Base-by-base conservation (phyloP, 2,797 vertebrate species). In the Todus mexicanus region DNA sequence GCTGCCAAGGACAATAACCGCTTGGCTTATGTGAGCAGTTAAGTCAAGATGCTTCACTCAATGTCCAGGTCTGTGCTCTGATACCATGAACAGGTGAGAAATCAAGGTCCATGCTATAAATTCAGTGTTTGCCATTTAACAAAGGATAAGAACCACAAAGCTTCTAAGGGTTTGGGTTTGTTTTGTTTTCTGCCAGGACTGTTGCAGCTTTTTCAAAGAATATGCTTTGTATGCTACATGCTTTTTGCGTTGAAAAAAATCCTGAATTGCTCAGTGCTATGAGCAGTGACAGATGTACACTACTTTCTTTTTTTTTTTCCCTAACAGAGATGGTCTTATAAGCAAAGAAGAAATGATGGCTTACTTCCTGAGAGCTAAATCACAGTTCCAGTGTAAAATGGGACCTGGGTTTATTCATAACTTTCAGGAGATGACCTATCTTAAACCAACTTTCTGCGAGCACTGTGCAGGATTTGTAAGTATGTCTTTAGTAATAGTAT, bases 291-390 rank as follows among this genome's bases (percentile, higher is more conserved):
- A 75, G 43, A 61, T 65, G 22, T 50, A 50, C n/a, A 91, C 63
- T 59, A 7, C 50, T 14, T 54, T 77, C 69, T 92, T 54, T 81
- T n/a, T n/a, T n/a, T n/a, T n/a, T 56, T 37, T 4, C 42, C 51
- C 83, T 91, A 71, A 93, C 95, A 99, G 99, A 97, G 99, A 99
- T 89, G 99, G 99, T 33, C 96, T 99, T 78, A 99, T 99, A 96
- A 99, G 99, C 97, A 99, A 99, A 96, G 99, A 99, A 86, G 99
- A 99, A 97, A 99, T 99, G 99, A 99, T 99, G 95, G 99, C 99
- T 8, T 99, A 99, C 95, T 99, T 99, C 96, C 98, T 99, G 53
- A 98, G 99, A 83, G 99, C 99, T 22, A 99, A 99, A 97, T 99
- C 99, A 7, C 98, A 99, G 69, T 98, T 99, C 38, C 99, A 99